Conservation (phyloP, 2,797 vertebrate species). For the Caiman crocodilus region DNA sequence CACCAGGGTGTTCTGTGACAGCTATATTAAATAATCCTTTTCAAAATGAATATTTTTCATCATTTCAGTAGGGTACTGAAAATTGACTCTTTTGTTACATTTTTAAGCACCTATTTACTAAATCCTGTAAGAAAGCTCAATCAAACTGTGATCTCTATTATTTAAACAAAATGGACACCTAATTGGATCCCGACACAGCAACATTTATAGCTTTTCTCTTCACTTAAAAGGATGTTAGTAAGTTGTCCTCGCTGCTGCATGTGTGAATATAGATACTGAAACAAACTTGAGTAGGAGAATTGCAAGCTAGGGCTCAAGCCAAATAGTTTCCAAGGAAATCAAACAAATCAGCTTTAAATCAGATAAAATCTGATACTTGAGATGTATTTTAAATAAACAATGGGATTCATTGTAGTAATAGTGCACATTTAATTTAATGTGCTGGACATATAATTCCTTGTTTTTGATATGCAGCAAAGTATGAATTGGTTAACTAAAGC, state of each 20-base stretch:
- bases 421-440: neutral
- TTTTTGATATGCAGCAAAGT: neutral
- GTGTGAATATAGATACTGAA: neutral
- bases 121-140: neutral
- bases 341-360: neutral
- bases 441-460: neutral
- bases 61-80: neutral
- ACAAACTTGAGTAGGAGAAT: neutral
- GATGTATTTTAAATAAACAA: slow-evolving; percentile 7
- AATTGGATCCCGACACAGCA: neutral
- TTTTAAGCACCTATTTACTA: slow-evolving; percentile 9
- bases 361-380: neutral
- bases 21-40: neutral
- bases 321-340: slow-evolving; percentile 27
- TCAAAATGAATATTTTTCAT: neutral
- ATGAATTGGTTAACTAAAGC: neutral
- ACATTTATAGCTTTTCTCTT: neutral
- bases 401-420: neutral
- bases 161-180: slow-evolving; percentile 5
- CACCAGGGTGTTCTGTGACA: too few relatives aligned
- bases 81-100: neutral
- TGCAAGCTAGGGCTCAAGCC: neutral
- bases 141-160: neutral
- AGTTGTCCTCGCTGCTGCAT: neutral
- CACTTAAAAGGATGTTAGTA: accelerated